Conservation (phyloP, 2,113 vertebrate genomes). For the Cavia aperea region DNA sequence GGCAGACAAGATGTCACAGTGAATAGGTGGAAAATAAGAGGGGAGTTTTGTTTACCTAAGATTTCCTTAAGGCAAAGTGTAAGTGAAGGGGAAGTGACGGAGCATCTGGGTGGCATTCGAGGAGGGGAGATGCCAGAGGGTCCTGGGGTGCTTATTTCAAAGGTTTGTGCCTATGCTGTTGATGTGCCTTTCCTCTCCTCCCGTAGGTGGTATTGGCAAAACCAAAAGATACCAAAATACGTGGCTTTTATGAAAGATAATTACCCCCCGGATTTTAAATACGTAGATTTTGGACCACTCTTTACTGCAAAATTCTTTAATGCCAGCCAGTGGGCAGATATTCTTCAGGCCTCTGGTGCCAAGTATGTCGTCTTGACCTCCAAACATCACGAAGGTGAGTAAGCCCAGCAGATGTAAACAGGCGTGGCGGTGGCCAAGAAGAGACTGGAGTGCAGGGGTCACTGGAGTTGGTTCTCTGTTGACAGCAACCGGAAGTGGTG, state of each 20-base stretch:
- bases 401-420: not conserved
- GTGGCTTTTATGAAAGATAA: constrained; percentile 90
- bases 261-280: constrained; percentile 88
- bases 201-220: constrained; percentile 91
- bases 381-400: constrained; percentile 97
- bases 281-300: constrained; percentile 88
- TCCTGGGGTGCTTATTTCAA: not conserved
- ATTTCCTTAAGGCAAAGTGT: not conserved
- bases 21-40: not conserved
- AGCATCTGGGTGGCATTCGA: not conserved
- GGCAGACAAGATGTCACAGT: not conserved
- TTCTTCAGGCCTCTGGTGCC: constrained; percentile 89
- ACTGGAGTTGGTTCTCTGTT: not conserved
- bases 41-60: not conserved
- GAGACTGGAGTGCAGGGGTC: not conserved
- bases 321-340: constrained; percentile 85
- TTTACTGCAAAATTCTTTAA: constrained; percentile 93
- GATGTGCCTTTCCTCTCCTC: not conserved
- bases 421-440: not conserved
- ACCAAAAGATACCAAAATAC: constrained; percentile 77
- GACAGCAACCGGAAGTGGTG: not conserved
- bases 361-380: constrained; percentile 95
- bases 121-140: not conserved
- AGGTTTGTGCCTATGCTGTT: not conserved
- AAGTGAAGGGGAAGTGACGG: not conserved